Percentiles rank a stretch among this genome's conserved stretches.
Evolutionary conservation across 2,888 invertebrate genomes (phyloP).

Genomic region (Caenorhabditis sp.): DNA sequence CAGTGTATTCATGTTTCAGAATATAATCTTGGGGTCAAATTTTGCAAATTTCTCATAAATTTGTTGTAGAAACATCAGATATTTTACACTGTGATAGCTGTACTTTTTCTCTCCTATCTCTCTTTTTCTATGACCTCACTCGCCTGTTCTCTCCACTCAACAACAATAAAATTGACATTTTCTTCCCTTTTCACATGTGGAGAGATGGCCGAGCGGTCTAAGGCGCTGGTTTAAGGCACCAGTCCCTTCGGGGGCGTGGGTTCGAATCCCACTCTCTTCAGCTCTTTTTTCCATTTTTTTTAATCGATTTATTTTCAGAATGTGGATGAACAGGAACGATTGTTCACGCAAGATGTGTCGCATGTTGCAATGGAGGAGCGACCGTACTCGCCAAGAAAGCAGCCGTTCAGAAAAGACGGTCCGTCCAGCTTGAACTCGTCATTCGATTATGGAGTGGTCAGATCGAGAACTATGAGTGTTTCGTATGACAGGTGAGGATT

Average conservation of each 20-base stretch:
- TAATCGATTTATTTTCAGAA: too few species aligned
- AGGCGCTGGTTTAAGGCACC: conserved; percentile 86
- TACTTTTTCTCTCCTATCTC: too few species aligned
- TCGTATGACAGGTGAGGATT: conserved; percentile 7
- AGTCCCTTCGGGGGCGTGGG: conserved; percentile 87
- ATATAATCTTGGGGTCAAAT: too few species aligned
- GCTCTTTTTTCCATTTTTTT: background rate
- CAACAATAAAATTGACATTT: too few species aligned
- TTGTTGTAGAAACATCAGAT: too few species aligned
- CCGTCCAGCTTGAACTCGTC: conserved; percentile 9
- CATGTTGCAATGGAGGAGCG: background rate
- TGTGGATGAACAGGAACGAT: background rate
- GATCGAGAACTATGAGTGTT: conserved; percentile 18
- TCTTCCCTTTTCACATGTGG: conserved; percentile 1
- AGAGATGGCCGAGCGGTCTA: conserved; percentile 84
- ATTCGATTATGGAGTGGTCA: conserved; percentile 6
- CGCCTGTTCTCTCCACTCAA: too few species aligned
- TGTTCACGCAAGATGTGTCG: background rate
- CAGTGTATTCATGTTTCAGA: too few species aligned
- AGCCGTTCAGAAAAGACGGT: background rate
- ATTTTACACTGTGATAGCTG: too few species aligned
- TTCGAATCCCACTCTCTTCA: conserved; percentile 81
- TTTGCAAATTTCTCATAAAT: too few species aligned
- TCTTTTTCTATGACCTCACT: too few species aligned
- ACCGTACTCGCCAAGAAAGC: background rate